phyloP scores from a whole-genome alignment of 2,888 invertebrate genomes.

The Tuberolachnus salignus region DNA sequence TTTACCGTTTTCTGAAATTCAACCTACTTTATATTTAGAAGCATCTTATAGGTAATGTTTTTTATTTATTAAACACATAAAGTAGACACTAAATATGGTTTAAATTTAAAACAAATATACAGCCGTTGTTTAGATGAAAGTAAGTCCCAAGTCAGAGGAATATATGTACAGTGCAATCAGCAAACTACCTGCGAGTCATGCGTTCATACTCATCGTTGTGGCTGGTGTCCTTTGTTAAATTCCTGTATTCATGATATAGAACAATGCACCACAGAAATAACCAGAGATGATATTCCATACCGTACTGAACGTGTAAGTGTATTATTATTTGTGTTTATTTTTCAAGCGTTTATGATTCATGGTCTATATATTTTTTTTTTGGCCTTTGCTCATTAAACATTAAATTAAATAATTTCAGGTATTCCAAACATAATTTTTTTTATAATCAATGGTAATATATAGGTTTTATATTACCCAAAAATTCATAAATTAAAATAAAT shows the following conservation, averaged over 20 bases:
- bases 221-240: conserved; percentile 67
- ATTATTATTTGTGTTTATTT: neutral
- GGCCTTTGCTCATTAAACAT: too few species aligned
- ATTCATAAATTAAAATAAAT: too few species aligned
- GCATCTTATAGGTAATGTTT: conserved; percentile 35
- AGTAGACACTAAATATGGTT: neutral
- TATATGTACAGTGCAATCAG: conserved; percentile 65
- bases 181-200: conserved; percentile 73
- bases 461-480: too few species aligned
- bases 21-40: conserved; percentile 37
- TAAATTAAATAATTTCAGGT: too few species aligned
- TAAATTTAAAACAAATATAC: conserved; percentile 14
- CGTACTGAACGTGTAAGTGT: conserved; percentile 35
- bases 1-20: conserved; percentile 64
- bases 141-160: conserved; percentile 66
- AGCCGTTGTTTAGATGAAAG: conserved; percentile 67
- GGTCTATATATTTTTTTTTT: too few species aligned
- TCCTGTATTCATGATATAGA: conserved; percentile 36
- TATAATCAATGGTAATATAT: too few species aligned
- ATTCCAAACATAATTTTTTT: too few species aligned
- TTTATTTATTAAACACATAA: neutral
- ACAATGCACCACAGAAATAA: conserved; percentile 40
- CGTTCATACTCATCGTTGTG: conserved; percentile 73
- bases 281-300: conserved; percentile 34
- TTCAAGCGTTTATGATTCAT: too few species aligned